Base-by-base conservation (phyloP, 2,888 invertebrate species). In the Carterocephalus palaemon region DNA sequence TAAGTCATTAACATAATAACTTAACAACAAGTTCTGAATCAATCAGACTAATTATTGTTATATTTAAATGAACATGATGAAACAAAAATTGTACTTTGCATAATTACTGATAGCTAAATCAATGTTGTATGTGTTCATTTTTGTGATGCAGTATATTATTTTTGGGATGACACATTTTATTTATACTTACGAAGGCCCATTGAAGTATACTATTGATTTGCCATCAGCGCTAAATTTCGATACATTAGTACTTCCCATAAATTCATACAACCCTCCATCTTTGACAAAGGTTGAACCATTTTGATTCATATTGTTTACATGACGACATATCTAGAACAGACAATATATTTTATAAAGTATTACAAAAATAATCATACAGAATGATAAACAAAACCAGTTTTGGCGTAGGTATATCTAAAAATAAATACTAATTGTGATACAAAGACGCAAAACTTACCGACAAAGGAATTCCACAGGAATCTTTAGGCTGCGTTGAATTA, bases 121-220 rank as follows among this genome's bases (percentile, higher is more conserved):
- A n/a, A n/a, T n/a, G n/a, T n/a, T n/a, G n/a, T n/a, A n/a, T n/a
- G n/a, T n/a, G n/a, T n/a, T n/a, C n/a, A n/a, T n/a, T n/a, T n/a
- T n/a, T n/a, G n/a, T n/a, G n/a, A n/a, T n/a, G n/a, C n/a, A n/a
- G n/a, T n/a, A n/a, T n/a, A n/a, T n/a, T n/a, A n/a, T n/a, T n/a
- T n/a, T n/a, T n/a, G n/a, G n/a, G n/a, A n/a, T n/a, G n/a, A n/a
- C n/a, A n/a, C n/a, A n/a, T n/a, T n/a, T n/a, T n/a, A n/a, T n/a
- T n/a, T 17, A 52, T 54, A 78, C 83, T 80, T 67, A 83, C 83
- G 83, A 82, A 48, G 79, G 79, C 1, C 51, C 52, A 67, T 81
- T 76, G 1, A 41, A 28, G 52, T 77, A 82, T n/a, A 64, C 64
- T 2, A 83, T 70, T 6, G 71, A 70, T 15, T 59, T 59, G 6